A percentile compares a stretch with the other conserved stretches of the same genome.
phyloP scores from a whole-genome alignment of 2,113 vertebrate species.

The Aegithalos caudatus region DNA sequence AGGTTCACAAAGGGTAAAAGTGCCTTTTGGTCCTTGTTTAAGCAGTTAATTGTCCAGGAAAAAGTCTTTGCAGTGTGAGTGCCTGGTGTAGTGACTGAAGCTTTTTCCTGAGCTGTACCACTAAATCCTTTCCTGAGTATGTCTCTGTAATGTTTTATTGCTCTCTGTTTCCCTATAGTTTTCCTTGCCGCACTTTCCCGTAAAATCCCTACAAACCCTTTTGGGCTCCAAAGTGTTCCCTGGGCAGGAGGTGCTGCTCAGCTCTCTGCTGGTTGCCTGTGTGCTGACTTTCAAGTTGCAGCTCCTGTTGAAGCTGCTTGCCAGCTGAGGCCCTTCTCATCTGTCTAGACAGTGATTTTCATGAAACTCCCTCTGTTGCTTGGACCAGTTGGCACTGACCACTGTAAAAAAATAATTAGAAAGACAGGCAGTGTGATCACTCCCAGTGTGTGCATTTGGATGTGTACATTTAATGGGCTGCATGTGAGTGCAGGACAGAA shows the following conservation, averaged over 20 bases:
- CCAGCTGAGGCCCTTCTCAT: background rate
- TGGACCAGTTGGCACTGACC: background rate
- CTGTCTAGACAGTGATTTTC: background rate
- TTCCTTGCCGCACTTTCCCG: background rate
- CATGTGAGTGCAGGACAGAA: background rate
- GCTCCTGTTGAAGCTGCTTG: background rate
- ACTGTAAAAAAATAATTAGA: background rate
- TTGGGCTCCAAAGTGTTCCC: background rate
- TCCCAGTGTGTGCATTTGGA: background rate
- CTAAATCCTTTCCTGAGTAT: background rate
- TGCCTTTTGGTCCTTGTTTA: background rate
- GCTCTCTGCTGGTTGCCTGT: background rate
- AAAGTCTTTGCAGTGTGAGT: background rate
- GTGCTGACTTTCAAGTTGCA: background rate
- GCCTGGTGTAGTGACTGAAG: background rate
- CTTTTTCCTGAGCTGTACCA: background rate
- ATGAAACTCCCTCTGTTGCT: background rate
- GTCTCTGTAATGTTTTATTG: background rate
- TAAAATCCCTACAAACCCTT: background rate
- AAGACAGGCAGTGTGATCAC: rapidly evolving
- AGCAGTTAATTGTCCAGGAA: background rate
- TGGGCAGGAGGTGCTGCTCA: rapidly evolving
- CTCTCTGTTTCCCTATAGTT: background rate
- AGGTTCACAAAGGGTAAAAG: background rate
- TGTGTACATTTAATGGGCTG: background rate